Evolutionary conservation across 2,113 vertebrate species (phyloP).

Genomic region (Dolichallabes microphthalmus): DNA sequence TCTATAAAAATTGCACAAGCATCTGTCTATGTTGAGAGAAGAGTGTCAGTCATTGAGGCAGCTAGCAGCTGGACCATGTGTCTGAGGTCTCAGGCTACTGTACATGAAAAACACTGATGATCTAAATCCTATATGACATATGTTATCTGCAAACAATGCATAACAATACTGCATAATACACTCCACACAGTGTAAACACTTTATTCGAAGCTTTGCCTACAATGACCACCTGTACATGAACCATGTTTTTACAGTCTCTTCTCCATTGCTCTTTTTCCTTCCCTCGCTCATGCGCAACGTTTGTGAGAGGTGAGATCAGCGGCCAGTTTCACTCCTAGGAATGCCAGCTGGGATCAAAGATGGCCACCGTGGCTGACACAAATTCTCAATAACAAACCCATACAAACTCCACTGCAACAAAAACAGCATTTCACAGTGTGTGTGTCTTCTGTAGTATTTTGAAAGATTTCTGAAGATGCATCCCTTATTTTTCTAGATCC

Average conservation of each 20-base stretch:
- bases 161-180: background rate
- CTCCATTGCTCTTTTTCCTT: background rate
- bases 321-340: conserved; percentile 6
- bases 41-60: background rate
- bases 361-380: background rate
- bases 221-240: background rate
- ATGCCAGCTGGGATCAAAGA: conserved; percentile 24
- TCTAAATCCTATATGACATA: background rate
- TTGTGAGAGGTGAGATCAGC: background rate
- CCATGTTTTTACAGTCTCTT: background rate
- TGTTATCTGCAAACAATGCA: background rate
- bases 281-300: background rate
- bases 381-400: background rate
- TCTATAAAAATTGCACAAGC: conserved; percentile 22
- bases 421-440: background rate
- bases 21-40: conserved; percentile 5
- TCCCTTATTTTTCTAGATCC: background rate
- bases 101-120: background rate
- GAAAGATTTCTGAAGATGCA: background rate
- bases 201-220: background rate
- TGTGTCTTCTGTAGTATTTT: background rate
- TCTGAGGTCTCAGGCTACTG: background rate
- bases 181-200: background rate
- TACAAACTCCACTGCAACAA: background rate
- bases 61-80: conserved; percentile 15